Evolutionary conservation across 1,140 invertebrate species (phyloP), one percentile per base, ranked within the genome.

Genomic region (Habropoda laboriosa): DNA sequence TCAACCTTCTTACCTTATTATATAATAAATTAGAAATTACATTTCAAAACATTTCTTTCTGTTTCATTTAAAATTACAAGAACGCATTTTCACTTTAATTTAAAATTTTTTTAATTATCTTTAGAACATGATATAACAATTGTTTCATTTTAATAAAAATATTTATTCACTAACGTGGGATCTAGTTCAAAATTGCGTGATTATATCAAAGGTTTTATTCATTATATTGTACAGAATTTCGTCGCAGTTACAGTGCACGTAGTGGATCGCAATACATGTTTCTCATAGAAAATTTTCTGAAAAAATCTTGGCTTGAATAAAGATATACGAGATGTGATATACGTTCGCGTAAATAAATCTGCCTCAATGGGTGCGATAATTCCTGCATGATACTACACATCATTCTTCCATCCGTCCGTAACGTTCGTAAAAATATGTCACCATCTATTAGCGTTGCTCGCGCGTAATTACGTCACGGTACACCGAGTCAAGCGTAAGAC

Each of bases 201-300:
- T 77, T 68, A 68, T 77, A 77, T 77, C 66, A 77, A 77, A 77
- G 66, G 7, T 70, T 77, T n/a, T 70, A 60, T 77, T 77, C 18
- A 32, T 49, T 60, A 58, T 70, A 77, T 60, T 70, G 12, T 77
- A 77, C 75, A 77, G 74, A 77, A 77, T 57, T 57, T 58, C 32
- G 12, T 42, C 53, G 53, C 7, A 60, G 2, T 58, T 38, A 57
- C 38, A 68, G 24, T 32, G 42, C n/a, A 16, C 24, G 16, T 47
- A 68, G 74, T 32, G 32, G 30, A 21, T n/a, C 24, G 27, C 13
- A 8, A 68, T 57, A 57, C 40, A 45, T 58, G 40, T 67, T n/a
- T 30, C 24, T 49, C 68, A 70, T 63, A 63, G n/a, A 79, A 72
- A 78, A 71, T 5, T 5, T 49, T 53, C 55, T 45, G 57, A 38